These are phyloP conservation scores for Stenichneumon culpator DNA, from an alignment of 2,888 invertebrate genomes.

Conservation along the genomic window DNA sequence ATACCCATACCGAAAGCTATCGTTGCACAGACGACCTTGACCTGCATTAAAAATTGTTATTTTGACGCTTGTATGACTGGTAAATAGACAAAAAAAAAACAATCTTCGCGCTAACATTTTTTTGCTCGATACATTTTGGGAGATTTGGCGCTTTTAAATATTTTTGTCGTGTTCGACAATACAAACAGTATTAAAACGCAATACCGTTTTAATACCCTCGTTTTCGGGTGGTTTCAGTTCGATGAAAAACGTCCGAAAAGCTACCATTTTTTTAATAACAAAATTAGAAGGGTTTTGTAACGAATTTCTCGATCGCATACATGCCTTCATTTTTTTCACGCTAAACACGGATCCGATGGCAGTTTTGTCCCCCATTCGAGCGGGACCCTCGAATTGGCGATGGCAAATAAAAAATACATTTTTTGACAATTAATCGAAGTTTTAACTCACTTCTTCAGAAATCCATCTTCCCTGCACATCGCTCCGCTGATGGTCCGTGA, in stretches of 20 bases:
- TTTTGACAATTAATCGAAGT: neutral
- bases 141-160: neutral
- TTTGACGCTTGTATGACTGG: neutral
- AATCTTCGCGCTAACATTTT: neutral
- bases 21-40: constrained; percentile 95
- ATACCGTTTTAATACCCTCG: too few species aligned
- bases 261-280: too few species aligned
- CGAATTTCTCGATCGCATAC: too few species aligned
- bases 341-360: too few species aligned
- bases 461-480: constrained; percentile 94
- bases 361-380: too few species aligned
- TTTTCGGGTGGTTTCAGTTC: too few species aligned
- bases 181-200: too few species aligned
- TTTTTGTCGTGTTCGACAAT: too few species aligned
- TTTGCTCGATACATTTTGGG: neutral
- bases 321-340: too few species aligned
- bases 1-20: constrained; percentile 99
- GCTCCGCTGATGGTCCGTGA: constrained; percentile 90
- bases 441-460: constrained; percentile 88
- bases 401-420: neutral
- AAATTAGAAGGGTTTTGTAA: too few species aligned
- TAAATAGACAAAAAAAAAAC: neutral
- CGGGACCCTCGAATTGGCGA: too few species aligned
- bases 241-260: too few species aligned
- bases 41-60: constrained; percentile 63